phyloP scores from a whole-genome alignment of 92 coral and sea anemone species.

The Parazoanthus atlanticus region DNA sequence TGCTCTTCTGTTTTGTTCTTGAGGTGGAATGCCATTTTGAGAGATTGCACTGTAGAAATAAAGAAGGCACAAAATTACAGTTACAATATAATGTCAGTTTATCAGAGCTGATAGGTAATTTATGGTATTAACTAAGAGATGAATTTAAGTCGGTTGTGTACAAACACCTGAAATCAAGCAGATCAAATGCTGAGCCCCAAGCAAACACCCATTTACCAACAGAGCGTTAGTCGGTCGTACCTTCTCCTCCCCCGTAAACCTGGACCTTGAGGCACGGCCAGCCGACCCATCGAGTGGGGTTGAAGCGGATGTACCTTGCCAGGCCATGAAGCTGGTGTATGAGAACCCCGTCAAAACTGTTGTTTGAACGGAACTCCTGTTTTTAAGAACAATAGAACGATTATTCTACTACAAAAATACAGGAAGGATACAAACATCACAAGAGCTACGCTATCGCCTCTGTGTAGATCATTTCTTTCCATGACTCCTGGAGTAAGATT shows the following conservation, averaged over 20 bases:
- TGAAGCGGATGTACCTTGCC: slow-evolving; percentile 18
- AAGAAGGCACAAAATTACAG: not conserved
- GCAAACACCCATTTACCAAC: not conserved
- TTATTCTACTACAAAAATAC: not conserved
- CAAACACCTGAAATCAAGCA: too few species aligned
- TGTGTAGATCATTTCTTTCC: not conserved
- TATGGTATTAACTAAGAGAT: too few species aligned
- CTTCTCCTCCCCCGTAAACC: not conserved
- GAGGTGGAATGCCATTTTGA: not conserved
- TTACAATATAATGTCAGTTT: not conserved
- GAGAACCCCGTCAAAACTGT: not conserved
- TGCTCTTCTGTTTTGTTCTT: slow-evolving; percentile 25
- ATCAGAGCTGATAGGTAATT: not conserved
- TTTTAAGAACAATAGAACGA: not conserved
- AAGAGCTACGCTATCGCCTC: not conserved
- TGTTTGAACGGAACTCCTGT: slow-evolving; percentile 15
- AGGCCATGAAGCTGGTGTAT: not conserved
- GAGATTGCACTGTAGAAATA: not conserved
- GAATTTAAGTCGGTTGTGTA: too few species aligned
- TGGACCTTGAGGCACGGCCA: slow-evolving; percentile 15
- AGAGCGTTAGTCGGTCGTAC: not conserved
- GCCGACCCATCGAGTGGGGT: not conserved
- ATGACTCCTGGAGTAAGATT: too few species aligned
- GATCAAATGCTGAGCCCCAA: too few species aligned
- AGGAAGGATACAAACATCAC: not conserved